Evolutionary conservation across 2,113 vertebrate genomes (phyloP), one percentile per base, ranked within the genome.

Genomic region (Neogobius melanostomus): DNA sequence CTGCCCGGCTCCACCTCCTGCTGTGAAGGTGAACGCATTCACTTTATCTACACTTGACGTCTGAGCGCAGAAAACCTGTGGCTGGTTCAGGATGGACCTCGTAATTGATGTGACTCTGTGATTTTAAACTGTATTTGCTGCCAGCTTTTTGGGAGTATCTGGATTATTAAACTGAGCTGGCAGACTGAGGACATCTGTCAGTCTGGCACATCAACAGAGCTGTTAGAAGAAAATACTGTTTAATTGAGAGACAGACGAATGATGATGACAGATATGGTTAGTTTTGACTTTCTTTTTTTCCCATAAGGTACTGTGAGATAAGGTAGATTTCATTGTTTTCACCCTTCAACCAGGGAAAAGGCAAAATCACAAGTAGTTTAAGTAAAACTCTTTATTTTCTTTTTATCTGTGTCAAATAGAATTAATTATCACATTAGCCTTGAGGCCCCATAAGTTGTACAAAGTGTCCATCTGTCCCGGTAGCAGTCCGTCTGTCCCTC

Each of bases 1-100:
- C 59, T 69, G 64, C 74, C 75, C 79, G 78, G 72, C 75, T 84
- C 76, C 63, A 80, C 74, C 75, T 72, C 83, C 82, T 86, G 79
- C 85, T 1, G 46, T 49, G 72, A 51, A 76, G 82, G 83, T 51
- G 70, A 85, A 71, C 81, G 79, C 76, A 76, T 82, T 71, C 70
- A 82, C 68, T 48, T 56, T 56, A 56, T 56, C 53, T 56, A 10
- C 17, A 5, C 53, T n/a, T 21, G 11, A 16, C 28, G 17, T 56
- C 53, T 46, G 28, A 62, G 17, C 42, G 16, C 9, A 14, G 15
- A 66, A 8, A 36, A 52, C 28, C 7, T 68, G 42, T 50, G 49
- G 72, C 45, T 64, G 11, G 43, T 69, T 72, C 47, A 49, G 16
- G 21, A 5, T 21, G 66, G n/a, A 1, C 45, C n/a, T 51, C 5